Conservation (phyloP, 2,113 vertebrate genomes). For the Osmerus eperlanus region DNA sequence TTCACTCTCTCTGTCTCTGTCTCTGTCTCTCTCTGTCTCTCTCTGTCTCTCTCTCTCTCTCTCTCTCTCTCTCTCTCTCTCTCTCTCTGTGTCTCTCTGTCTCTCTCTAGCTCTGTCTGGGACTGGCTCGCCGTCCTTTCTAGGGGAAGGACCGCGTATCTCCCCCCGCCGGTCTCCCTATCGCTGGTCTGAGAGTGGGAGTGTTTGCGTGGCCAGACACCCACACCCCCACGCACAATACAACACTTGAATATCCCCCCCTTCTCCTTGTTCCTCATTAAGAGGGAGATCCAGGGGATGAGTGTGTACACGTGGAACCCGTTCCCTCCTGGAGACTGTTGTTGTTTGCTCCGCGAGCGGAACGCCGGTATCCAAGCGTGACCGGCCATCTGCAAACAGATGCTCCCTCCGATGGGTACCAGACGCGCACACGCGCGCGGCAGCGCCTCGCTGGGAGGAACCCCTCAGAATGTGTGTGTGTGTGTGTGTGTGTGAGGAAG, state of each 20-base stretch:
- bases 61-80: too few species aligned
- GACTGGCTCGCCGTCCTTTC: neutral
- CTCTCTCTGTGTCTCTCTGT: too few species aligned
- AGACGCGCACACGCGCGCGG: neutral
- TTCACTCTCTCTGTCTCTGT: neutral
- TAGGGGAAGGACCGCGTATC: neutral
- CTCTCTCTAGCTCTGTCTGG: neutral
- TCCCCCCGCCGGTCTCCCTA: too few species aligned
- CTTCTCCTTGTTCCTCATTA: neutral
- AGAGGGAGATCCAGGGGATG: neutral
- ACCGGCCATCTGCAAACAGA: slow-evolving; percentile 14
- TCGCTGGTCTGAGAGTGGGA: too few species aligned
- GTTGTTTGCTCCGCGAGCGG: slow-evolving; percentile 1
- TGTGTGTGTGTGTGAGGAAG: neutral
- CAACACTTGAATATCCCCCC: too few species aligned
- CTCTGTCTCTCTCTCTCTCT: too few species aligned
- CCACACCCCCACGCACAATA: too few species aligned
- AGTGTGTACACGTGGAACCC: neutral
- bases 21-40: neutral
- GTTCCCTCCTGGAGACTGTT: neutral
- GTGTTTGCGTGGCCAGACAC: too few species aligned
- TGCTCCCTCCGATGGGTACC: neutral
- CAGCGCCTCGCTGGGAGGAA: neutral
- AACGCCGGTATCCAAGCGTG: neutral
- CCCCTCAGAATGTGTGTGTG: neutral